A percentile compares a stretch with the other conserved stretches of the same genome.
Evolutionary conservation across 2,888 invertebrate species (phyloP).

Genomic region (Eupithecia abbreviata): DNA sequence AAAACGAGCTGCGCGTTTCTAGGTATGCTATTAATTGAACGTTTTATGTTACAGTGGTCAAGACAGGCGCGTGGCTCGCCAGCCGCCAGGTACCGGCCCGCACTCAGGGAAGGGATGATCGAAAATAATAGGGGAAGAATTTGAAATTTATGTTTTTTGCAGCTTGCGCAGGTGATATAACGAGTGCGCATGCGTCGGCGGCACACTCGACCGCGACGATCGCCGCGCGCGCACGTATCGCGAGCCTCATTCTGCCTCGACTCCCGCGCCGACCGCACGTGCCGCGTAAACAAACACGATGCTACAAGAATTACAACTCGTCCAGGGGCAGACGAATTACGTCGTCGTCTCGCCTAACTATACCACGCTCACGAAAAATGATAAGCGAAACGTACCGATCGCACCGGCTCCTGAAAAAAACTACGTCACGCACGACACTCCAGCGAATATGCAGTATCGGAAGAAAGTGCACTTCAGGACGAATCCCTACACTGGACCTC

Average conservation of each 20-base stretch:
- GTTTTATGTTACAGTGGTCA: constrained; percentile 69
- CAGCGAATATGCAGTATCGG: constrained; percentile 86
- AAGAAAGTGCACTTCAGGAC: constrained; percentile 89
- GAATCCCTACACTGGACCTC: constrained; percentile 86
- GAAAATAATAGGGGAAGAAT: constrained; percentile 84
- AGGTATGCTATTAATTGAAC: constrained; percentile 49
- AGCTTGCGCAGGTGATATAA: constrained; percentile 84
- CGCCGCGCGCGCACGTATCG: constrained; percentile 68
- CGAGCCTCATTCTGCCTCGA: constrained; percentile 57
- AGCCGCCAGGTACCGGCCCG: constrained; percentile 74
- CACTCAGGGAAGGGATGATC: constrained; percentile 83
- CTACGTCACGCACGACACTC: constrained; percentile 79
- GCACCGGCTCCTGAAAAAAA: constrained; percentile 85
- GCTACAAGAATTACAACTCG: constrained; percentile 82
- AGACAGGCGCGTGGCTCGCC: constrained; percentile 75
- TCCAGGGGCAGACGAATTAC: constrained; percentile 84
- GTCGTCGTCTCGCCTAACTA: constrained; percentile 84
- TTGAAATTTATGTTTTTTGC: constrained; percentile 83
- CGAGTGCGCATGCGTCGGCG: constrained; percentile 80
- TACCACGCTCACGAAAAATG: constrained; percentile 77
- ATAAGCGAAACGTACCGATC: constrained; percentile 82
- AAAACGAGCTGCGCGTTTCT: constrained; percentile 42
- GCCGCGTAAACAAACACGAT: constrained; percentile 75
- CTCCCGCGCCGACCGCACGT: constrained; percentile 68
- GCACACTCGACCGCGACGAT: constrained; percentile 80